A percentile compares a stretch with the other conserved stretches of the same genome.
These are phyloP conservation scores for Eublepharis macularius DNA, from an alignment of 2,113 vertebrate genomes.

Conservation along the genomic window DNA sequence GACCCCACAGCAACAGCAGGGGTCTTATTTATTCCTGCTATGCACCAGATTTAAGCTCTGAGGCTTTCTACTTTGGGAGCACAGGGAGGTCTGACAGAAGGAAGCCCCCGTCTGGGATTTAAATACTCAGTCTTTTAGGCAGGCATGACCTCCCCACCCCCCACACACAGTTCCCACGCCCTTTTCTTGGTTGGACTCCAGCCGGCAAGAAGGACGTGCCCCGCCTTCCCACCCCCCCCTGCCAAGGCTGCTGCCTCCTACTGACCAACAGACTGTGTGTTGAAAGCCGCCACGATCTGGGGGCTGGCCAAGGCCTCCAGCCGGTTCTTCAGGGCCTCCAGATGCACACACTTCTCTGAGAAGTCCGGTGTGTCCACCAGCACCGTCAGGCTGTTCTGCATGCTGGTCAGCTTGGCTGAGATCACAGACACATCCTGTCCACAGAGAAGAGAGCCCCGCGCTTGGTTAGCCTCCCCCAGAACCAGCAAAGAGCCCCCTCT, in stretches of 20 bases:
- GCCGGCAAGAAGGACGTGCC: fast-evolving
- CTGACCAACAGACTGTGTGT: slow-evolving; percentile 88
- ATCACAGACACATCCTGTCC: slow-evolving; percentile 88
- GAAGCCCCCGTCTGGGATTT: too few species aligned
- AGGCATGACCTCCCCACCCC: too few species aligned
- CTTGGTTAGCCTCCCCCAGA: not conserved
- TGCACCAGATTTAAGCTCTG: too few species aligned
- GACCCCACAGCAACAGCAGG: too few species aligned
- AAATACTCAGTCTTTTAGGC: too few species aligned
- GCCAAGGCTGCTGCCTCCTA: not conserved
- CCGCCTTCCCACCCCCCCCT: not conserved
- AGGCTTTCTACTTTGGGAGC: too few species aligned
- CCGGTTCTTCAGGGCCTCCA: slow-evolving; percentile 95
- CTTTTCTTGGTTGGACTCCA: not conserved
- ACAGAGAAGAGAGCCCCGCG: not conserved
- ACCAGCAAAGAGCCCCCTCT: too few species aligned
- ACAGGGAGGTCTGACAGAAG: too few species aligned
- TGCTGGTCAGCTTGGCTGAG: slow-evolving; percentile 91
- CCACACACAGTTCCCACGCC: not conserved
- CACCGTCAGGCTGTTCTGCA: slow-evolving; percentile 96
- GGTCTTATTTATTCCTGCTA: too few species aligned
- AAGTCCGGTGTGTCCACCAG: slow-evolving; percentile 95
- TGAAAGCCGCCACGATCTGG: slow-evolving; percentile 92
- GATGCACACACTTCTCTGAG: slow-evolving; percentile 95
- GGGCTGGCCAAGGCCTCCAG: slow-evolving; percentile 95